A percentile compares a stretch with the other conserved stretches of the same genome.
phyloP scores from a whole-genome alignment of 2,888 invertebrate species.

The Drosophila subquinaria region DNA sequence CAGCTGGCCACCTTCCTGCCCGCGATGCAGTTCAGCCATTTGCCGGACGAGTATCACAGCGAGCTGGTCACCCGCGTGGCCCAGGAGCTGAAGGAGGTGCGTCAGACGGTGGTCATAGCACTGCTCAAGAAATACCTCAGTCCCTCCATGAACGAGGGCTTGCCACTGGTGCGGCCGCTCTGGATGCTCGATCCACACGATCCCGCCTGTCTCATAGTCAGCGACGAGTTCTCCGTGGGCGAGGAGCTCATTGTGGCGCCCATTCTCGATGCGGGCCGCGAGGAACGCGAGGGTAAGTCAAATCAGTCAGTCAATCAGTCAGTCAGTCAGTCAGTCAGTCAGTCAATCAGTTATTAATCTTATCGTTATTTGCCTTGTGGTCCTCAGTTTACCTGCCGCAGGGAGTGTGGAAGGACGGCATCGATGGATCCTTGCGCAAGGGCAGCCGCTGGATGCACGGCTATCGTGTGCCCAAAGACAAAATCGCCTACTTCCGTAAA shows the following conservation, averaged over 20 bases:
- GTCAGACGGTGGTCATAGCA: constrained; percentile 92
- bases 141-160: constrained; percentile 92
- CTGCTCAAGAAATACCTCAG: constrained; percentile 91
- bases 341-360: background rate
- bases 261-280: constrained; percentile 89
- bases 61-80: constrained; percentile 92
- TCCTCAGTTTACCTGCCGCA: constrained; percentile 92
- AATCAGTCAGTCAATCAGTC: constrained; percentile 3
- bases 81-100: constrained; percentile 90
- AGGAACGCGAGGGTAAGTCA: constrained; percentile 89
- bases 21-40: constrained; percentile 95
- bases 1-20: constrained; percentile 96
- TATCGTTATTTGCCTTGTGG: background rate
- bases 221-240: constrained; percentile 95
- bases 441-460: constrained; percentile 96
- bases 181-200: constrained; percentile 96
- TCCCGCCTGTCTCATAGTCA: constrained; percentile 90
- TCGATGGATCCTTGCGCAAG: constrained; percentile 93
- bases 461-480: constrained; percentile 92
- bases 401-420: constrained; percentile 97
- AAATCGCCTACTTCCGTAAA: constrained; percentile 93
- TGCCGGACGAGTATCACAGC: constrained; percentile 95
- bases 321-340: background rate
- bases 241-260: constrained; percentile 96
- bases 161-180: constrained; percentile 94